phyloP scores from a whole-genome alignment of 2,888 invertebrate species.

The Eupithecia inturbata region DNA sequence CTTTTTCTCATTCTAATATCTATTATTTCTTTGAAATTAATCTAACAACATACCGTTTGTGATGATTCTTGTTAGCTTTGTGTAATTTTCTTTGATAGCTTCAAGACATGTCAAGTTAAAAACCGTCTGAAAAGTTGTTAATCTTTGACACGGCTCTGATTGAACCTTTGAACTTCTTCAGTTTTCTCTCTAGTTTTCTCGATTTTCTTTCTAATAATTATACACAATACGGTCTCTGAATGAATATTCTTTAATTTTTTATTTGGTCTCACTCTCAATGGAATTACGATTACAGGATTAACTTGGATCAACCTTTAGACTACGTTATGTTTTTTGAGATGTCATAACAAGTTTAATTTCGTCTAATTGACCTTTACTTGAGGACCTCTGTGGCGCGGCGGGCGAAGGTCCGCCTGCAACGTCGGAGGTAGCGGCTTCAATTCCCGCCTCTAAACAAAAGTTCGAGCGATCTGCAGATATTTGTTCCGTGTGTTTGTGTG shows the following conservation, averaged over 20 bases:
- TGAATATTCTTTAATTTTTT: not conserved
- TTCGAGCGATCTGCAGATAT: too few species aligned
- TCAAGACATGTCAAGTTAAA: not conserved
- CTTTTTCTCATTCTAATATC: not conserved
- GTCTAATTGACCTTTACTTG: not conserved
- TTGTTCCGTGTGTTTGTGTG: too few species aligned
- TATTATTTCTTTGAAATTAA: not conserved
- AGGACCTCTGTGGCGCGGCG: too few species aligned
- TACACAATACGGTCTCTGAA: not conserved
- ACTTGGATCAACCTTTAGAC: not conserved
- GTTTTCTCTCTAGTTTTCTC: not conserved
- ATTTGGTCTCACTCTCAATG: not conserved
- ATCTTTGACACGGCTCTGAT: not conserved
- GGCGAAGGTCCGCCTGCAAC: too few species aligned
- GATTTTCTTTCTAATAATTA: not conserved
- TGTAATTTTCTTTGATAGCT: not conserved
- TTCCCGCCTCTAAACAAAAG: too few species aligned
- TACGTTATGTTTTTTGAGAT: not conserved
- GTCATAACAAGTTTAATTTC: not conserved
- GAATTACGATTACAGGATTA: not conserved
- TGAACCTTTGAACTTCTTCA: not conserved
- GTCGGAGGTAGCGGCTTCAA: too few species aligned
- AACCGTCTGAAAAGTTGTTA: not conserved
- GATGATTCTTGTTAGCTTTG: not conserved
- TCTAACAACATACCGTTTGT: not conserved